Conservation (phyloP, 2,888 invertebrate species). For the Ceriagrion tenellum region DNA sequence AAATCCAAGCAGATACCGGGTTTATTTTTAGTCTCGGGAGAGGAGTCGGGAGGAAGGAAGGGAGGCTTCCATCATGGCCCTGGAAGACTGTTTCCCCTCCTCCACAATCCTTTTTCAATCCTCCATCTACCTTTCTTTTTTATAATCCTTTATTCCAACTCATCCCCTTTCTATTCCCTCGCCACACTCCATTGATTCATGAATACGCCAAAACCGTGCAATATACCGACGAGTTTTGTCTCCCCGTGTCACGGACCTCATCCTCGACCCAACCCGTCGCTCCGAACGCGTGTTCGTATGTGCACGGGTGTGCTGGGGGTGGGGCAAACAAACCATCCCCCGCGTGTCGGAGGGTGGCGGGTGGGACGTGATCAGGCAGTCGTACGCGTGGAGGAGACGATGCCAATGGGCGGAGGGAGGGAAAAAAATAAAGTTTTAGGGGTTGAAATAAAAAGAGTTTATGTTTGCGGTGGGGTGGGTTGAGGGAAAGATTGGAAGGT, state of each 20-base stretch:
- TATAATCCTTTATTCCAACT: not conserved
- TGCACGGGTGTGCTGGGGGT: not conserved
- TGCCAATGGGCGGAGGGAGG: not conserved
- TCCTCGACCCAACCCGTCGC: not conserved
- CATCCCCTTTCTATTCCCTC: not conserved
- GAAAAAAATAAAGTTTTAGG: not conserved
- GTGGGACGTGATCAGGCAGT: not conserved
- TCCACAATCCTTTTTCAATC: not conserved
- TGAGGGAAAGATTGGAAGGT: no score
- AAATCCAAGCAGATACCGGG: conserved; percentile 1
- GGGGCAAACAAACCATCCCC: not conserved
- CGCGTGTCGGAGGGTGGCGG: not conserved
- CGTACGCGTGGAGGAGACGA: not conserved
- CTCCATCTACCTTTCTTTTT: not conserved
- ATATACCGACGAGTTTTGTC: not conserved
- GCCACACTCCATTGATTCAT: conserved; percentile 27
- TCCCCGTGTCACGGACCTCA: not conserved
- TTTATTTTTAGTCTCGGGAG: conserved; percentile 5
- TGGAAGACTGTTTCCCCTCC: not conserved
- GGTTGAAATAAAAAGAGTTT: not conserved
- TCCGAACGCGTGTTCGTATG: not conserved
- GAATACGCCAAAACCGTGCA: conserved; percentile 12
- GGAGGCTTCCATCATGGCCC: not conserved
- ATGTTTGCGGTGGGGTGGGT: not conserved
- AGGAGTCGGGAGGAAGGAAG: not conserved